phyloP scores from a whole-genome alignment of 2,888 invertebrate genomes.

The Deroplatys truncata region DNA sequence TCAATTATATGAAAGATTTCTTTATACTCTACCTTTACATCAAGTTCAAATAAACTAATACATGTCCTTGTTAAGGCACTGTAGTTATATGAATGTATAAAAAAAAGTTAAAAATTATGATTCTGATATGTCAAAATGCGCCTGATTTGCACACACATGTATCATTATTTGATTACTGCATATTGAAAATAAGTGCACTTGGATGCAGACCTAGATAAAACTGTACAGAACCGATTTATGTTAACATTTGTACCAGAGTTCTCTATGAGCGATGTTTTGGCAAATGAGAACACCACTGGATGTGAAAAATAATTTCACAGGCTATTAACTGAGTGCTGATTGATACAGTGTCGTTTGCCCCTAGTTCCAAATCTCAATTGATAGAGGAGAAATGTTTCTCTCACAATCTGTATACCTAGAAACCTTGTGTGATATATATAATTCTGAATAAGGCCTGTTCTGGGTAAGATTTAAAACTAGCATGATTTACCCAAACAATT shows the following conservation, averaged over 20 bases:
- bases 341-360: too few species aligned
- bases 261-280: background rate
- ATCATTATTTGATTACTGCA: background rate
- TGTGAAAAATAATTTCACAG: too few species aligned
- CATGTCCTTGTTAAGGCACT: background rate
- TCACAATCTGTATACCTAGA: too few species aligned
- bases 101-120: background rate
- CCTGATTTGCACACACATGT: background rate
- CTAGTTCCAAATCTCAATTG: too few species aligned
- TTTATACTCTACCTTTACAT: background rate
- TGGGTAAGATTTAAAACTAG: too few species aligned
- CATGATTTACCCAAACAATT: too few species aligned
- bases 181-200: background rate
- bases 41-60: background rate
- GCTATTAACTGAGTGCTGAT: too few species aligned
- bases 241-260: background rate
- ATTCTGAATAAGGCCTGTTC: too few species aligned
- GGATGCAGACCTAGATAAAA: background rate
- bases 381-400: too few species aligned
- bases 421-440: too few species aligned
- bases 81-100: background rate
- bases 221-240: background rate
- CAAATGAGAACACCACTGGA: background rate
- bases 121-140: background rate
- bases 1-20: too few species aligned